phyloP scores from a whole-genome alignment of 1,140 invertebrate genomes.

The Drosophila rhopaloa region DNA sequence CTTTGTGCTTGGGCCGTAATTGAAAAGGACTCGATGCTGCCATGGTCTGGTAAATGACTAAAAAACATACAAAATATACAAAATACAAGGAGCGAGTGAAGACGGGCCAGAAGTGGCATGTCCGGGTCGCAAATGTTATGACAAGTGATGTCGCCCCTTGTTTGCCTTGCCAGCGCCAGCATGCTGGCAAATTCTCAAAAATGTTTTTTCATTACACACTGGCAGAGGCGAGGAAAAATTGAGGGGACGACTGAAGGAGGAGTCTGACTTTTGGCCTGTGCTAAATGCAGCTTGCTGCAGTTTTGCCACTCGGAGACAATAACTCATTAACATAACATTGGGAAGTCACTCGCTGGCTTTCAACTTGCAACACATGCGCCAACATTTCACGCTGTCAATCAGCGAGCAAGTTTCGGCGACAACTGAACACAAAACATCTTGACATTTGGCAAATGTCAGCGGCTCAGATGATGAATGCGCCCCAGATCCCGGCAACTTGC shows the following conservation, averaged over 20 bases:
- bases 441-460: conserved; percentile 71
- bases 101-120: conserved; percentile 24
- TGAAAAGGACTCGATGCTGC: conserved; percentile 58
- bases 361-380: conserved; percentile 57
- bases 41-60: conserved; percentile 54
- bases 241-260: not conserved
- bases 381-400: conserved; percentile 72
- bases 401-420: conserved; percentile 63
- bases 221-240: conserved; percentile 6
- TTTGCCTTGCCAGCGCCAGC: conserved; percentile 51
- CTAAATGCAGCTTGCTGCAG: conserved; percentile 42
- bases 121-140: conserved; percentile 71
- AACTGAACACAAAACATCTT: conserved; percentile 66
- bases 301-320: conserved; percentile 43
- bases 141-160: conserved; percentile 67
- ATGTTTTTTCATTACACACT: conserved; percentile 58
- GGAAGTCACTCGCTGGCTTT: conserved; percentile 21
- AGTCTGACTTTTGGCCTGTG: conserved; percentile 4
- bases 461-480: conserved; percentile 57
- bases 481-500: conserved; percentile 9
- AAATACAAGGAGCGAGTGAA: conserved; percentile 33
- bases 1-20: conserved; percentile 44
- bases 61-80: conserved; percentile 64
- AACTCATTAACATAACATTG: conserved; percentile 79
- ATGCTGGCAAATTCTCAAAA: conserved; percentile 59